These are phyloP conservation scores for Dynastes tityus DNA, from an alignment of 2,888 invertebrate species.

Conservation along the genomic window DNA sequence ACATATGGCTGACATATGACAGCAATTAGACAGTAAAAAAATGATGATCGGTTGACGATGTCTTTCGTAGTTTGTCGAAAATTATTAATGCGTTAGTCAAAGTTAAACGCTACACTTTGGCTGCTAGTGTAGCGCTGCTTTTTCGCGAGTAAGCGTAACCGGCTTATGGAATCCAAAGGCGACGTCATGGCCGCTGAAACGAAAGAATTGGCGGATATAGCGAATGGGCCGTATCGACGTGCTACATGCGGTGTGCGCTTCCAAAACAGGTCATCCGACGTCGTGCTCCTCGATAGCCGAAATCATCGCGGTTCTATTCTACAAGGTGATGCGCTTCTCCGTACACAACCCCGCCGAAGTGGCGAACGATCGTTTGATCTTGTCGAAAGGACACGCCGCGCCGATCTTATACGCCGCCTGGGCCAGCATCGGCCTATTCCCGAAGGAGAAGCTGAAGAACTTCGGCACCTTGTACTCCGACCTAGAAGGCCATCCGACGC, in stretches of 20 bases:
- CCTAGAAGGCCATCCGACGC: slow-evolving; percentile 97
- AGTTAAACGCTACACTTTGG: no score
- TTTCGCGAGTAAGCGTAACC: not conserved
- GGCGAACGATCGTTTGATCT: slow-evolving; percentile 67
- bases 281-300: slow-evolving; percentile 51
- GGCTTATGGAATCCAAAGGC: slow-evolving; percentile 10
- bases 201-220: slow-evolving; percentile 45
- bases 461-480: slow-evolving; percentile 90
- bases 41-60: no score
- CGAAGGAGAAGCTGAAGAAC: slow-evolving; percentile 82
- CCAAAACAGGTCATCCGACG: slow-evolving; percentile 43
- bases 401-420: slow-evolving; percentile 97
- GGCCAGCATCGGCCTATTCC: slow-evolving; percentile 94
- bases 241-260: slow-evolving; percentile 19
- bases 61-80: no score
- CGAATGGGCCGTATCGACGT: slow-evolving; percentile 46
- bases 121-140: no score
- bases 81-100: no score
- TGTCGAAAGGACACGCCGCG: slow-evolving; percentile 97
- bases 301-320: slow-evolving; percentile 48
- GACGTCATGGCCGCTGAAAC: not conserved
- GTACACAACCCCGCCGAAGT: slow-evolving; percentile 36
- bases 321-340: slow-evolving; percentile 43
- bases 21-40: no score
- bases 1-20: no score